Base-by-base conservation (phyloP, 2,113 vertebrate genomes). In the Pollachius pollachius region DNA sequence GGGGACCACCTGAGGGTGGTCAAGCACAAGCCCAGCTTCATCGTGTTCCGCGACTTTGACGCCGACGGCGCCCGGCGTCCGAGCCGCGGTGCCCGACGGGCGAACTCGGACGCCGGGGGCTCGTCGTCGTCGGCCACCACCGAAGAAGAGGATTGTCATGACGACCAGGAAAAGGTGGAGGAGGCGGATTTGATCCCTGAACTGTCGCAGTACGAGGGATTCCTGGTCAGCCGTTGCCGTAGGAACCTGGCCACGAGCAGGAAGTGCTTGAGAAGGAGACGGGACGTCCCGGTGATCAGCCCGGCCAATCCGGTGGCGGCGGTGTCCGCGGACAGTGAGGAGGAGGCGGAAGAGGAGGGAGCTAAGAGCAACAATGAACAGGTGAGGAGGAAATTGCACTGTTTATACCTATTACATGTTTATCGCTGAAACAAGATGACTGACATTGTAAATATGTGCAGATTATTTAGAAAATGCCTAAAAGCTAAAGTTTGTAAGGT, bases 11-110 rank as follows among this genome's bases (percentile, higher is more conserved):
- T 86, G 21, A 86, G 86, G 67, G 74, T 93, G 56, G 75, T 93
- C 15, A 92, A 91, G 65, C 89, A 93, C 68, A 90, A 92, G 71
- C 80, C 86, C 0, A 92, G 87, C 19, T 77, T 86, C 54, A 92
- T 93, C 41, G 71, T 91, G 0, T 95, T 94, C 89, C 82, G 87
- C 16, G 89, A 92, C 60, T 73, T 73, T 0, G 17, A 73, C 11
- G 18, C 27, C 8, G 62, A 5, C 16, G 18, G 3, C 89, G 73
- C 37, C 30, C 30, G 80, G 73, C 27, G 81, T 30, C 0, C 76
- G 62, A 54, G 0, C 18, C 30, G 4, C 41, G 4, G 3, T 2
- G 17, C 4, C 57, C 54, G 59, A 63, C 54, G 59, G 63, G 76
- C 75, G 34, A 76, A 68, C 23, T 84, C 80, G 59, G 85, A 89